Conservation (phyloP, 2,888 invertebrate genomes). For the Leptinotarsa tumamoca region DNA sequence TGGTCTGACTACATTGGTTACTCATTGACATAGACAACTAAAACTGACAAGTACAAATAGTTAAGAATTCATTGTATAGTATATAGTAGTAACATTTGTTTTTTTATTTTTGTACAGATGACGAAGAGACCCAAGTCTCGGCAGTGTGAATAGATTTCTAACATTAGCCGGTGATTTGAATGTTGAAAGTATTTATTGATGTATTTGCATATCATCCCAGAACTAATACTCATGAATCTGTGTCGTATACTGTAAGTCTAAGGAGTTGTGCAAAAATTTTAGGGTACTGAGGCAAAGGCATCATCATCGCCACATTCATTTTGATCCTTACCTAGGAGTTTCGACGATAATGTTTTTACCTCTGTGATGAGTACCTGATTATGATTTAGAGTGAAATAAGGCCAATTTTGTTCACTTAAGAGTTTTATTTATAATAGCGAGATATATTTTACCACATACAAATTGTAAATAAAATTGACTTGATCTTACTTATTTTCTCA, state of each 20-base stretch:
- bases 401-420: constrained; percentile 41
- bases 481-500: constrained; percentile 32
- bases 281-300: constrained; percentile 55
- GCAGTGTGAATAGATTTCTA: constrained; percentile 67
- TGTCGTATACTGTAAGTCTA: constrained; percentile 53
- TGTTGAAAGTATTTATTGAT: constrained; percentile 49
- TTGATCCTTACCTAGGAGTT: constrained; percentile 7
- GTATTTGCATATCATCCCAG: constrained; percentile 51
- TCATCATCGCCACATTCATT: constrained; percentile 8
- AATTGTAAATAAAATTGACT: constrained; percentile 35
- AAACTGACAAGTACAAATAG: constrained; percentile 46
- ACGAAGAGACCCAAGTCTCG: constrained; percentile 76
- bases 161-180: constrained; percentile 54
- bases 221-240: constrained; percentile 53
- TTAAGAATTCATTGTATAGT: constrained; percentile 10
- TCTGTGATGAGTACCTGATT: constrained; percentile 57
- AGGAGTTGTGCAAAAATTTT: constrained; percentile 47
- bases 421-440: constrained; percentile 48
- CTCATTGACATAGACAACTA: constrained; percentile 37
- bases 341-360: constrained; percentile 45
- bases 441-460: constrained; percentile 42
- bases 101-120: constrained; percentile 68
- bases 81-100: constrained; percentile 32
- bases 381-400: constrained; percentile 48
- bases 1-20: constrained; percentile 58